A percentile compares a stretch with the other conserved stretches of the same genome.
Conservation (phyloP, 2,113 vertebrate genomes). For the Abramis brama region DNA sequence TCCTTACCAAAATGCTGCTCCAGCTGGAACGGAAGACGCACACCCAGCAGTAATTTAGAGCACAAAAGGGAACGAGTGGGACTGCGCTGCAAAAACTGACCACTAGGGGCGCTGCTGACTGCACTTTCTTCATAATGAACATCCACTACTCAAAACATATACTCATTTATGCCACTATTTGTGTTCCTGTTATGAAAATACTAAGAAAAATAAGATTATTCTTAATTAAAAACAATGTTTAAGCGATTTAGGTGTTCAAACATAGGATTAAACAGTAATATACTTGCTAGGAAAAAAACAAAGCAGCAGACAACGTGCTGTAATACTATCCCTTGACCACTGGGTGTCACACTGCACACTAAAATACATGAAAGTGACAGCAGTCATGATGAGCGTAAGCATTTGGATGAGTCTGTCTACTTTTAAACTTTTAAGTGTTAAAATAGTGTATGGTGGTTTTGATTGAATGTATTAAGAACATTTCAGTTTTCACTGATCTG, state of each 20-base stretch:
- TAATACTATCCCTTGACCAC: conserved; percentile 2
- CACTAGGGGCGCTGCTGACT: conserved; percentile 65
- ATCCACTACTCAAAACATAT: not conserved
- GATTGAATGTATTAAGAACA: not conserved
- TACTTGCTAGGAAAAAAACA: not conserved
- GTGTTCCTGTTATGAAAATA: not conserved
- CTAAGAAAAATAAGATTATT: not conserved
- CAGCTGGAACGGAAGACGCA: conserved; percentile 19
- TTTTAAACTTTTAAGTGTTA: not conserved
- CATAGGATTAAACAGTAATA: not conserved
- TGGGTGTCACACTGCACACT: conserved; percentile 10
- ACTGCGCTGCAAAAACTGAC: not conserved
- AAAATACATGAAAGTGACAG: not conserved
- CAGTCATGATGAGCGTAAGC: not conserved
- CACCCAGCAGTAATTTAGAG: conserved; percentile 25
- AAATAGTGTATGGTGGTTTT: not conserved
- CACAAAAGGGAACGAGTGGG: not conserved
- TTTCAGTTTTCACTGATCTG: not conserved
- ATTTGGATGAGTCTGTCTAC: not conserved
- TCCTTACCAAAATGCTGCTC: conserved; percentile 31
- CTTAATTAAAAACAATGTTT: not conserved
- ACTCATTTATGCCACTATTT: not conserved
- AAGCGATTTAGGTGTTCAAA: not conserved
- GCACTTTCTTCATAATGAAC: not conserved
- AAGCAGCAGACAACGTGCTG: not conserved